These are phyloP conservation scores for Empidonax traillii DNA, from an alignment of 2,113 vertebrate species.

Conservation along the genomic window DNA sequence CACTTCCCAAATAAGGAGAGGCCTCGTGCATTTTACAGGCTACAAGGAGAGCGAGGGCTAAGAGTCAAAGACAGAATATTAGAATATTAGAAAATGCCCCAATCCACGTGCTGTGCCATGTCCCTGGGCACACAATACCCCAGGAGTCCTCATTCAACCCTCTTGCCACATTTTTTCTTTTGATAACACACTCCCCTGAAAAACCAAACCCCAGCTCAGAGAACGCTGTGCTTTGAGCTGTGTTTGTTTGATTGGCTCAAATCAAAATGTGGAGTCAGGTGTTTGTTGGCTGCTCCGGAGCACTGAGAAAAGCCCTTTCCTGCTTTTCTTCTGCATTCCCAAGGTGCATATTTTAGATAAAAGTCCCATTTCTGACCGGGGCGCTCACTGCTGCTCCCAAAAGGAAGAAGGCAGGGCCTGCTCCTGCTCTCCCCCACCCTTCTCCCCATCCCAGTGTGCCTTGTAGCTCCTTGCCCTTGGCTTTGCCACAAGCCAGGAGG, in stretches of 20 bases:
- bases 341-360: background rate
- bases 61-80: background rate
- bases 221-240: background rate
- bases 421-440: background rate
- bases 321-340: background rate
- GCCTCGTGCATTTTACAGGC: background rate
- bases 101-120: accelerated
- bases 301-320: background rate
- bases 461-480: background rate
- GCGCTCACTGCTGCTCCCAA: accelerated
- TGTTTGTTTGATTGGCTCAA: background rate
- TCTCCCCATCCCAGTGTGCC: background rate
- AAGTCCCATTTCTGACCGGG: background rate
- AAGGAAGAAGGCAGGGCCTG: background rate
- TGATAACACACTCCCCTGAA: background rate
- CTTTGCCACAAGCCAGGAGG: background rate
- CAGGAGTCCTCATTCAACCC: background rate
- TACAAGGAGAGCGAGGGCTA: background rate
- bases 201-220: background rate
- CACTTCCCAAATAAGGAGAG: background rate
- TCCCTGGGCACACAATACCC: background rate
- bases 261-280: background rate
- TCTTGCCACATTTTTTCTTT: background rate
- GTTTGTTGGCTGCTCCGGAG: background rate
- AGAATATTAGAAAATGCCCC: background rate